Conservation (phyloP, 2,797 vertebrate genomes). For the Borostomias antarcticus region DNA sequence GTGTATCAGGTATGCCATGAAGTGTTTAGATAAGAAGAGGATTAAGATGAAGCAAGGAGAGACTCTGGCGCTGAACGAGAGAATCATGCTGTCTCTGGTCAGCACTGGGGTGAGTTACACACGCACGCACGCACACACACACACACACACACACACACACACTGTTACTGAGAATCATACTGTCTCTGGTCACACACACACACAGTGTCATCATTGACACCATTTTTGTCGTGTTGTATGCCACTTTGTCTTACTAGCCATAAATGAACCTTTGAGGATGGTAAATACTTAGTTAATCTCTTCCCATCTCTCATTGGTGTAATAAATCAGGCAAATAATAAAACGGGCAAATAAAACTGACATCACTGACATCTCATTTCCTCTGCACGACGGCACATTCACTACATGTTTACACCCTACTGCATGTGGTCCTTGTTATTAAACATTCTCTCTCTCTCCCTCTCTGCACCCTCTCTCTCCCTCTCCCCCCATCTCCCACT, state of each 20-base stretch:
- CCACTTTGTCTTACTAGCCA: no score
- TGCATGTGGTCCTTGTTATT: no score
- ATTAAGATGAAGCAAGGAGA: constrained; percentile 99
- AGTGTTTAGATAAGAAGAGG: constrained; percentile 98
- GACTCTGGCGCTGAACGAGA: constrained; percentile 94
- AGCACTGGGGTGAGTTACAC: constrained; percentile 91
- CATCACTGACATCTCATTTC: no score
- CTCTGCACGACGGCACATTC: no score
- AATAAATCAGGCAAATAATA: no score
- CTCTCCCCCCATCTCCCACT: no score
- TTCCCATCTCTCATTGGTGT: no score
- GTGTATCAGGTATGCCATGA: constrained; percentile 94
- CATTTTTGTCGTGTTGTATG: background rate
- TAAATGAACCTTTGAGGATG: no score
- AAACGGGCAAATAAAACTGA: no score
- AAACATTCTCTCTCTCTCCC: no score
- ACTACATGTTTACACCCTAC: no score
- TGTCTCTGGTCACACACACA: background rate
- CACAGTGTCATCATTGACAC: background rate
- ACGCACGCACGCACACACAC: background rate
- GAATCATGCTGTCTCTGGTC: constrained; percentile 97
- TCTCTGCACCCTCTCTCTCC: background rate
- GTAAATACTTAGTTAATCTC: no score
- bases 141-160: background rate
- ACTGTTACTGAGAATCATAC: background rate